phyloP scores from a whole-genome alignment of 2,797 vertebrate species.

The Pseudochirops cupreus region DNA sequence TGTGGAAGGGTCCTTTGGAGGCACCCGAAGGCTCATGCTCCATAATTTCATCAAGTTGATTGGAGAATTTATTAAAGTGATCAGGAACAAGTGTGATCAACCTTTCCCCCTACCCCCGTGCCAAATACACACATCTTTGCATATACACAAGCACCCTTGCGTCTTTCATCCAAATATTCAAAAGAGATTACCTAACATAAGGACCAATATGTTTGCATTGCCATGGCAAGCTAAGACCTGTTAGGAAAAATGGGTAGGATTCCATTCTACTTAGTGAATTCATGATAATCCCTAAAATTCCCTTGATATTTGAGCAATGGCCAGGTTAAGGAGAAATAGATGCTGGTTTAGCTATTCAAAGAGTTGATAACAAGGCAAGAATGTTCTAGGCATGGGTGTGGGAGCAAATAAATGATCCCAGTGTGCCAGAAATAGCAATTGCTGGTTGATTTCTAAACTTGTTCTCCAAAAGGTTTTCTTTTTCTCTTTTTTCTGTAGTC shows the following conservation, averaged over 20 bases:
- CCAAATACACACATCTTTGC: background rate
- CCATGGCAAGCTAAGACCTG: background rate
- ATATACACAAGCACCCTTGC: background rate
- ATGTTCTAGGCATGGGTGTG: background rate
- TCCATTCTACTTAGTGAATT: background rate
- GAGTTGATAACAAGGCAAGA: background rate
- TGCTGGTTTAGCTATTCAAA: too few relatives aligned
- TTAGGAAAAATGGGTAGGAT: background rate
- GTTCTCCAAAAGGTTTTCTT: background rate
- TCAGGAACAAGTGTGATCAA: background rate
- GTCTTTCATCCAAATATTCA: background rate
- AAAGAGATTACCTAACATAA: background rate
- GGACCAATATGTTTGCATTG: background rate
- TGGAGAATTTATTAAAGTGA: background rate
- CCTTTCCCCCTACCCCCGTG: fast-evolving
- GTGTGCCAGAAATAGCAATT: background rate
- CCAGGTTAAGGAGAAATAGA: background rate
- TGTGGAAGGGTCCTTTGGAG: background rate
- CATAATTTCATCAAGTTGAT: background rate
- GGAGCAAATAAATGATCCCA: background rate
- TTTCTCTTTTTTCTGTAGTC: background rate
- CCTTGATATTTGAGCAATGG: background rate
- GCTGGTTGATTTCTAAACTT: background rate
- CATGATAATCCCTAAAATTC: background rate
- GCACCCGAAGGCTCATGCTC: background rate